Conservation (phyloP, 2,888 invertebrate genomes). For the Palloptera scutellata region DNA sequence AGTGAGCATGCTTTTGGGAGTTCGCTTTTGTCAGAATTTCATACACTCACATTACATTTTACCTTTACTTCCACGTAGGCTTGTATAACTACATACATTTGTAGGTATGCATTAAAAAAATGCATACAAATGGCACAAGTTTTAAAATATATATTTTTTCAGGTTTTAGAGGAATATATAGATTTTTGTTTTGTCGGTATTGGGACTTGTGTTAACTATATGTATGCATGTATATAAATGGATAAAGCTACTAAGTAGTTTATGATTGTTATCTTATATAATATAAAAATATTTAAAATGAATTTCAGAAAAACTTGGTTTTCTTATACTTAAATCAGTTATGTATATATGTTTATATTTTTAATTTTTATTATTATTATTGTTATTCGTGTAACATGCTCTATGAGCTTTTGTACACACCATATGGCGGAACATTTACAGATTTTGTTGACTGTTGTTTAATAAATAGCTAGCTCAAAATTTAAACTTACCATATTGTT, state of each 20-base stretch:
- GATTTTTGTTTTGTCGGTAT: not conserved
- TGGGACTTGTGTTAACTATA: not conserved
- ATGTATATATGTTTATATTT: slow-evolving; percentile 16
- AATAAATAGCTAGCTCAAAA: not conserved
- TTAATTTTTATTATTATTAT: not conserved
- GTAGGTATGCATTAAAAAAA: not conserved
- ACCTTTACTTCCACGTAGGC: slow-evolving; percentile 30
- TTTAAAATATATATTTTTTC: not conserved
- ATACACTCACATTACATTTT: slow-evolving; percentile 10
- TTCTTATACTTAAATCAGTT: not conserved
- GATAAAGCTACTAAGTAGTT: not conserved
- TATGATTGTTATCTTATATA: no score
- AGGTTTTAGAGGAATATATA: not conserved
- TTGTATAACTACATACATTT: slow-evolving; percentile 3
- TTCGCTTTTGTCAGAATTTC: not conserved
- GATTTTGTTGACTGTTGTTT: slow-evolving; percentile 14
- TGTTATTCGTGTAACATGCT: no score
- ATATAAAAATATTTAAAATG: no score
- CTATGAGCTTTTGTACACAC: no score
- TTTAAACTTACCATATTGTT: slow-evolving; percentile 91
- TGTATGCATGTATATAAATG: not conserved
- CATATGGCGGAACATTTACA: not conserved
- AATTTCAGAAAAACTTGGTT: no score
- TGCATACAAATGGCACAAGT: slow-evolving; percentile 1
- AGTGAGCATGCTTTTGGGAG: no score